Evolutionary conservation across 1,140 invertebrate species (phyloP).

Genomic region (Sycobia sp.): DNA sequence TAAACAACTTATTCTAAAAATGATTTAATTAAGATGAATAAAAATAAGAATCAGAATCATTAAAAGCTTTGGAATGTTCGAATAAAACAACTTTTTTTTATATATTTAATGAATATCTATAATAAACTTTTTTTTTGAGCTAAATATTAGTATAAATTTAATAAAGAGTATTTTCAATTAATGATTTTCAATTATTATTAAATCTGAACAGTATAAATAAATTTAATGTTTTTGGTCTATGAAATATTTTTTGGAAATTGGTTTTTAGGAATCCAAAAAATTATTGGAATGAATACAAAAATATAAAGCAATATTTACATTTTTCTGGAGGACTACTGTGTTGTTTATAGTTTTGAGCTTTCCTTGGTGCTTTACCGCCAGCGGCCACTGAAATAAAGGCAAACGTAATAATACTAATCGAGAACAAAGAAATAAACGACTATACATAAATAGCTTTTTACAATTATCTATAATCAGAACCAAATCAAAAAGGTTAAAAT

Average conservation of each 20-base stretch:
- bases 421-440: no score
- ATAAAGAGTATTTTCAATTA: background rate
- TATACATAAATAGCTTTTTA: background rate
- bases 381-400: constrained; percentile 22
- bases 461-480: background rate
- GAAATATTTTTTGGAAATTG: background rate
- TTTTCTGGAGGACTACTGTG: constrained; percentile 8
- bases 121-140: no score
- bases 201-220: background rate
- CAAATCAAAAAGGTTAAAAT: background rate
- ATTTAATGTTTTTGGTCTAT: background rate
- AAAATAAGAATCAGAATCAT: no score
- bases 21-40: no score
- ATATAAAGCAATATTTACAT: background rate
- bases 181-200: background rate
- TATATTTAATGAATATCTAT: background rate
- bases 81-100: background rate
- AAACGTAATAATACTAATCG: no score
- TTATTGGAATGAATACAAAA: background rate
- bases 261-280: background rate
- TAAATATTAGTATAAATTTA: no score
- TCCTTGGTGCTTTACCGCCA: constrained; percentile 32
- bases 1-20: background rate
- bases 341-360: background rate
- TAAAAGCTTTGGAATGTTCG: no score